These are phyloP conservation scores for Odontocerum albicorne DNA, from an alignment of 2,888 invertebrate species.

Conservation along the genomic window DNA sequence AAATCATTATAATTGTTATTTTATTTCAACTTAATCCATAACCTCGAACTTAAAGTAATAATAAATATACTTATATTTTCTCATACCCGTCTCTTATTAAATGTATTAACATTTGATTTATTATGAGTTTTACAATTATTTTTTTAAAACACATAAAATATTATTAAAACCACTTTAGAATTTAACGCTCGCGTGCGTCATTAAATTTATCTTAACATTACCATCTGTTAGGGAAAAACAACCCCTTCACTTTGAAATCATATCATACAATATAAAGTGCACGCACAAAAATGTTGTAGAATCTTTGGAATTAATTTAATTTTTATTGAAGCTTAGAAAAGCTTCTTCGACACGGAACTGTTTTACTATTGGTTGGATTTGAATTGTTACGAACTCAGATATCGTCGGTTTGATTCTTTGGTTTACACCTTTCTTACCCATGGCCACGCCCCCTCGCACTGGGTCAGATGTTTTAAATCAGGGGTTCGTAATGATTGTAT, in stretches of 20 bases:
- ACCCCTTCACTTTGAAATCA: too few relatives aligned
- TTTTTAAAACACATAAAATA: slow-evolving; percentile 20
- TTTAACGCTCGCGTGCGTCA: slow-evolving; percentile 18
- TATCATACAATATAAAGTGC: too few relatives aligned
- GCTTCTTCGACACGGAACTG: too few relatives aligned
- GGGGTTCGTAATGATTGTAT: slow-evolving; percentile 1
- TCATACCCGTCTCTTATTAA: slow-evolving; percentile 19
- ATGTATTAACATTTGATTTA: slow-evolving; percentile 21
- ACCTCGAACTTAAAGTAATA: too few relatives aligned
- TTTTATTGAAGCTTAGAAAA: too few relatives aligned
- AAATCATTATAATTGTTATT: too few relatives aligned
- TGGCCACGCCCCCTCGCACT: slow-evolving; percentile 1
- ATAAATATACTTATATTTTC: too few relatives aligned
- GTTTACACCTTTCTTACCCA: slow-evolving; percentile 5
- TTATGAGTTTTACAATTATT: slow-evolving; percentile 18
- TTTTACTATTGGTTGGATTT: too few relatives aligned
- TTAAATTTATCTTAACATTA: slow-evolving; percentile 10
- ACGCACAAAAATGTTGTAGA: too few relatives aligned
- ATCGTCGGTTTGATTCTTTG: slow-evolving; percentile 7
- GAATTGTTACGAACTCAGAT: too few relatives aligned
- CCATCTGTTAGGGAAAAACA: slow-evolving; percentile 3
- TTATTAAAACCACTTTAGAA: slow-evolving; percentile 13
- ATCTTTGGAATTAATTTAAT: too few relatives aligned
- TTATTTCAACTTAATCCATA: too few relatives aligned
- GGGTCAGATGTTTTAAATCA: slow-evolving; percentile 6